Base-by-base conservation (phyloP, 2,888 invertebrate genomes). In the Polyommatus iphigenia region DNA sequence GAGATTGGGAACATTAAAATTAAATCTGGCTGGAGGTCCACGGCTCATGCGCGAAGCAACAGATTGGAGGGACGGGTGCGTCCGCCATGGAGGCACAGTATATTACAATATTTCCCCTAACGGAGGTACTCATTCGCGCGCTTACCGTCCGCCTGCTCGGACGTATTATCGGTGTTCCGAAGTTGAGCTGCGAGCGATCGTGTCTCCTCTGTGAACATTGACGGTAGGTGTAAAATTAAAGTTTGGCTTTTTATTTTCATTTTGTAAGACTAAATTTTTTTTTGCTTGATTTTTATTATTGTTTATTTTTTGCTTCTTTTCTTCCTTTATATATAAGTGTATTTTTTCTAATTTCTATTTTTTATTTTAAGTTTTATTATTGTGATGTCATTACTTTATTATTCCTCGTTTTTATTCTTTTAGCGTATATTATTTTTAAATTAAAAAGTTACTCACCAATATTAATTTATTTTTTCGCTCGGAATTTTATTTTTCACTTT, bases 21-120 rank as follows among this genome's bases (percentile, higher is more conserved):
- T 18, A 71, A 54, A 71, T 72, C 54, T 54, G 57, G 6, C 41
- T 57, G 80, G 79, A 79, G 81, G 79, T 54, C 80, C 77, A 77
- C 79, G 77, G 86, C 86, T 87, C 89, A 87, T 83, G 88, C 88
- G 89, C 86, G 86, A 81, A 81, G 87, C 90, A 90, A 89, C 90
- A 89, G 90, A 84, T 88, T 84, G 85, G 84, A 85, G 85, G 85
- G 85, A 83, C 80, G 82, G 81, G 82, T 81, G 80, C 80, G 79
- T 76, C 78, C 82, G 80, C 80, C 81, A 81, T 79, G 81, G 81
- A 32, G 32, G 32, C 32, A 32, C 32, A 32, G 32, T 32, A 32
- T 32, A 32, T 32, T 32, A 32, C 32, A 32, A 32, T 32, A 32
- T 32, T 32, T 32, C 3, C 32, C 32, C 32, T 32, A 32, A 32